Conservation (phyloP, 2,113 vertebrate species). For the Emydocephalus ijimae region DNA sequence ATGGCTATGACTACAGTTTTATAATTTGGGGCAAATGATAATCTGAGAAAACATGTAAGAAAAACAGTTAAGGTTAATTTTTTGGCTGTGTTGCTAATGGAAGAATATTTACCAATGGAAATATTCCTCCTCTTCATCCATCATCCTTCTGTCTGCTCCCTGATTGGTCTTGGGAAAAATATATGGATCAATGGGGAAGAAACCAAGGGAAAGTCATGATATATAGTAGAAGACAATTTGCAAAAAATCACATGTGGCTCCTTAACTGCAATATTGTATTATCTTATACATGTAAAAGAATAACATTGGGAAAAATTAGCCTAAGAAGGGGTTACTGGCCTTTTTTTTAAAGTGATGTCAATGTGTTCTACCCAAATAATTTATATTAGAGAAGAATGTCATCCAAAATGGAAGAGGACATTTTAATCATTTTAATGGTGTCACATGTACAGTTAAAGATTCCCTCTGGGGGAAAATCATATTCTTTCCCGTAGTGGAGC, state of each 20-base stretch:
- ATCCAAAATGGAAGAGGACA: conserved; percentile 60
- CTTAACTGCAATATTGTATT: not conserved
- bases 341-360: conserved; percentile 54
- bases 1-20: not conserved
- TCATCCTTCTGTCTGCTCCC: not conserved
- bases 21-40: not conserved
- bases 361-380: conserved; percentile 55
- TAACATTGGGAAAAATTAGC: conserved; percentile 19
- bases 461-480: conserved; percentile 48
- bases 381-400: conserved; percentile 65
- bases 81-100: not conserved
- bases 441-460: conserved; percentile 60
- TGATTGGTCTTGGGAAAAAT: not conserved
- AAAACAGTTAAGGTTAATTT: not conserved
- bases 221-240: not conserved
- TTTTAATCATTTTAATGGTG: conserved; percentile 66
- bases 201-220: not conserved
- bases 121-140: not conserved
- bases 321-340: conserved; percentile 58
- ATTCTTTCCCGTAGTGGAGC: conserved; percentile 37
- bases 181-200: not conserved
- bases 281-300: not conserved
- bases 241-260: not conserved
- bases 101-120: not conserved
- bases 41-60: conserved; percentile 1